These are phyloP conservation scores for Cyaniris semiargus DNA, from an alignment of 2,888 invertebrate species.

Conservation along the genomic window DNA sequence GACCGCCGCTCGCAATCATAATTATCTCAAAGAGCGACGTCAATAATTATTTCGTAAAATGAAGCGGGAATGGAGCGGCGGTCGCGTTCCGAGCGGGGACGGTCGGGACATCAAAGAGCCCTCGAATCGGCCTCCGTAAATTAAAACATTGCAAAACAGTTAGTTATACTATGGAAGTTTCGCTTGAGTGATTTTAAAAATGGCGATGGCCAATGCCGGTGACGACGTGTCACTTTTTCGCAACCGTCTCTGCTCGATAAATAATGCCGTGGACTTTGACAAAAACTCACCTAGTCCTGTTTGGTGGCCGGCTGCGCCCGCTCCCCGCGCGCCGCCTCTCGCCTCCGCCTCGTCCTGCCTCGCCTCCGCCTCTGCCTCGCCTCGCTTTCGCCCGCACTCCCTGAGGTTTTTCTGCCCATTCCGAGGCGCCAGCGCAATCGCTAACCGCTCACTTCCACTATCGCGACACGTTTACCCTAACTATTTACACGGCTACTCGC, in stretches of 20 bases:
- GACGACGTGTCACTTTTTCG: conserved; percentile 77
- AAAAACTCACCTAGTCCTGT: conserved; percentile 80
- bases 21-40: conserved; percentile 25
- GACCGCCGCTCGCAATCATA: conserved; percentile 21
- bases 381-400: conserved; percentile 52
- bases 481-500: conserved; percentile 76
- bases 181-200: conserved; percentile 73
- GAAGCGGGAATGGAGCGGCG: conserved; percentile 34
- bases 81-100: conserved; percentile 53
- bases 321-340: conserved; percentile 50
- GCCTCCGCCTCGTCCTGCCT: conserved; percentile 46
- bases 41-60: conserved; percentile 31
- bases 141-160: conserved; percentile 77
- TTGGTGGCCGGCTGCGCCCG: conserved; percentile 74
- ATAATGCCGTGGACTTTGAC: conserved; percentile 79
- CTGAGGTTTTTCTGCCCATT: conserved; percentile 72
- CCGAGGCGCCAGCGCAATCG: conserved; percentile 70
- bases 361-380: conserved; percentile 43
- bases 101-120: conserved; percentile 66
- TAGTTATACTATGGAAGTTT: conserved; percentile 64
- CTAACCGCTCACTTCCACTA: conserved; percentile 69
- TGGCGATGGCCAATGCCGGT: conserved; percentile 68
- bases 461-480: conserved; percentile 63
- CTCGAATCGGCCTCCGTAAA: conserved; percentile 58
- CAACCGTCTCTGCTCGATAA: conserved; percentile 79